Percentiles rank a stretch among this genome's conserved stretches.
phyloP scores from a whole-genome alignment of 2,888 invertebrate genomes.

The Oscheius sp. region DNA sequence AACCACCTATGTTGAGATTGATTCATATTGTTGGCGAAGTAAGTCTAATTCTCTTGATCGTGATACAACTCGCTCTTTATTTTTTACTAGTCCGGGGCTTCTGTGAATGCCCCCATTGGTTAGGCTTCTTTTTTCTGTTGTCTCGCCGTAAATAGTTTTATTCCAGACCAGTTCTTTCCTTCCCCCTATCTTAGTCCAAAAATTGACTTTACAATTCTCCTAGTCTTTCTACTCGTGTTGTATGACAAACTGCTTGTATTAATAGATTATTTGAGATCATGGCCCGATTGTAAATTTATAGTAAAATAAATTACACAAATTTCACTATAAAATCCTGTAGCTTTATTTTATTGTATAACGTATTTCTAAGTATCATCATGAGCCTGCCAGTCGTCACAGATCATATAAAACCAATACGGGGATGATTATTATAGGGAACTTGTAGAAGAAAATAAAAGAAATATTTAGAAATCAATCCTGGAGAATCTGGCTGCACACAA shows the following conservation, averaged over 20 bases:
- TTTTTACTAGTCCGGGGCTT: constrained; percentile 16
- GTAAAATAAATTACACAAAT: background rate
- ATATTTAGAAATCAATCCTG: constrained; percentile 71
- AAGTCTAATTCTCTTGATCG: constrained; percentile 44
- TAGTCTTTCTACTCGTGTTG: constrained; percentile 25
- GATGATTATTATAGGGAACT: no score
- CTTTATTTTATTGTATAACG: background rate
- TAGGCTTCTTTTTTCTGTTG: constrained; percentile 12
- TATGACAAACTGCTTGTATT: background rate
- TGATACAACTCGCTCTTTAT: constrained; percentile 9
- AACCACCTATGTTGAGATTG: constrained; percentile 72
- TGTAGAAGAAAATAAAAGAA: background rate
- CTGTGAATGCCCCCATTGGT: constrained; percentile 9
- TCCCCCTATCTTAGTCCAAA: background rate
- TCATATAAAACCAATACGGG: background rate
- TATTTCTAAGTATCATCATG: no score
- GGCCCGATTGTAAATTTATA: background rate
- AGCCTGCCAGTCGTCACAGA: no score
- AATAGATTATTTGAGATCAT: constrained; percentile 6
- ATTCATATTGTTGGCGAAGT: constrained; percentile 73
- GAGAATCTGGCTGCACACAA: constrained; percentile 72
- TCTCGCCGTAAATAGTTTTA: constrained; percentile 14
- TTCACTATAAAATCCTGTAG: no score
- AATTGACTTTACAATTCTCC: constrained; percentile 20
- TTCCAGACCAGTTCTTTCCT: constrained; percentile 18